A percentile compares a stretch with the other conserved stretches of the same genome.
These are phyloP conservation scores for Temnothorax ravouxi DNA, from an alignment of 2,888 invertebrate genomes.

Conservation along the genomic window DNA sequence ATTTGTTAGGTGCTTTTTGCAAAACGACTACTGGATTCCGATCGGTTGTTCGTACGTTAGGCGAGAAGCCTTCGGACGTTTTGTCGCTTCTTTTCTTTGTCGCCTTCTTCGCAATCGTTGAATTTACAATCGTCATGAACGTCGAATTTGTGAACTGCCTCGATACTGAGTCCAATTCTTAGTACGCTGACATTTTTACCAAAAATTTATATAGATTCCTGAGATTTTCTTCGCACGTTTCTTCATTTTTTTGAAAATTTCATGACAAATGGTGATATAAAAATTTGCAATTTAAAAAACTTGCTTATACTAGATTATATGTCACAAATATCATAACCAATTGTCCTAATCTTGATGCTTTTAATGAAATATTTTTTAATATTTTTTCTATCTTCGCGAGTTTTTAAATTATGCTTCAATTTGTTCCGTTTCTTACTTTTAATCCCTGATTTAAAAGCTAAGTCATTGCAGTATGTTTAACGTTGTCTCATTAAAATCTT, in stretches of 20 bases:
- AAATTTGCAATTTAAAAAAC: neutral
- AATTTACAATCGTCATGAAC: neutral
- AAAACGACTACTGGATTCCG: constrained; percentile 66
- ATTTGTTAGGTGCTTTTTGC: constrained; percentile 71
- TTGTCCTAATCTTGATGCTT: neutral
- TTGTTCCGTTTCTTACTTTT: neutral
- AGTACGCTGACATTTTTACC: neutral
- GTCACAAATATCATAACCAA: neutral
- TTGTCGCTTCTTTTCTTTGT: neutral
- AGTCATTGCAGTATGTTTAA: neutral
- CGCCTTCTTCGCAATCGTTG: constrained; percentile 20
- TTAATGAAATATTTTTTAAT: no score
- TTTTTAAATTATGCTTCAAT: no score
- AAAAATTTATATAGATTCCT: constrained; percentile 5
- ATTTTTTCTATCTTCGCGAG: no score
- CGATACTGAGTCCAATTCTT: constrained; percentile 18
- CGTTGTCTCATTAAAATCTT: neutral
- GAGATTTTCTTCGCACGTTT: neutral
- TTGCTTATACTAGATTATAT: neutral
- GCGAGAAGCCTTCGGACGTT: constrained; percentile 50
- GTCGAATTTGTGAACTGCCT: constrained; percentile 1
- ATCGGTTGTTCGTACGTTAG: constrained; percentile 63
- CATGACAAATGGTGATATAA: neutral
- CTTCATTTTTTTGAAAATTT: neutral
- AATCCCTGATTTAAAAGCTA: neutral